phyloP scores from a whole-genome alignment of 2,113 vertebrate genomes.

The Lipotes vexillifer region DNA sequence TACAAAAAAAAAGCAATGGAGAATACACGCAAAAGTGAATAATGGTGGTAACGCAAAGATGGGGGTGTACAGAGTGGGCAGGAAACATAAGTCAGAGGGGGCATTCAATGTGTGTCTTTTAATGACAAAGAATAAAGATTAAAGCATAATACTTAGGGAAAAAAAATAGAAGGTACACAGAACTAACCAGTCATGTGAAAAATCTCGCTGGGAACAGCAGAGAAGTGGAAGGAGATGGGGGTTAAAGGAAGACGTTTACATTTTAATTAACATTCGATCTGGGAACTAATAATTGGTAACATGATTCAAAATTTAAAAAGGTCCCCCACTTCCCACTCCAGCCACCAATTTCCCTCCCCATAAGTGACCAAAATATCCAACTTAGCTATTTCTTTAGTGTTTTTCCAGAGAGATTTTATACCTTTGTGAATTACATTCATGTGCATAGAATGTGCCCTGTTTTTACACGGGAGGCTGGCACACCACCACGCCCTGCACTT shows the following conservation, averaged over 20 bases:
- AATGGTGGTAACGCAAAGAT: rapidly evolving
- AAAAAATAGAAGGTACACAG: background rate
- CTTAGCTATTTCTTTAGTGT: background rate
- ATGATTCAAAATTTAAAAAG: rapidly evolving
- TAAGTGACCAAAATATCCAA: background rate
- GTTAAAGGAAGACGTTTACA: background rate
- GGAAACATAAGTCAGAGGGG: rapidly evolving
- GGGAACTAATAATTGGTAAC: background rate
- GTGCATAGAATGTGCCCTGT: background rate
- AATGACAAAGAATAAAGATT: background rate
- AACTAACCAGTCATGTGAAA: rapidly evolving
- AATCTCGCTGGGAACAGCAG: background rate
- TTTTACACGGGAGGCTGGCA: background rate
- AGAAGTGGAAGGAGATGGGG: background rate
- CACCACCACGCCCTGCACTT: too few species aligned
- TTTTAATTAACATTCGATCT: background rate
- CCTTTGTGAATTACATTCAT: rapidly evolving
- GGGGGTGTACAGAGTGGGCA: background rate
- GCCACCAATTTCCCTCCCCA: background rate
- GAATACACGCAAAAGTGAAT: rapidly evolving
- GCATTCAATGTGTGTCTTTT: rapidly evolving
- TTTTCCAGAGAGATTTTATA: background rate
- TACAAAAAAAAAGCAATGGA: background rate
- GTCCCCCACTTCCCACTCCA: rapidly evolving
- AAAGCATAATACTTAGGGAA: rapidly evolving